Evolutionary conservation across 2,113 vertebrate genomes (phyloP).

Genomic region (Anolis carolinensis): DNA sequence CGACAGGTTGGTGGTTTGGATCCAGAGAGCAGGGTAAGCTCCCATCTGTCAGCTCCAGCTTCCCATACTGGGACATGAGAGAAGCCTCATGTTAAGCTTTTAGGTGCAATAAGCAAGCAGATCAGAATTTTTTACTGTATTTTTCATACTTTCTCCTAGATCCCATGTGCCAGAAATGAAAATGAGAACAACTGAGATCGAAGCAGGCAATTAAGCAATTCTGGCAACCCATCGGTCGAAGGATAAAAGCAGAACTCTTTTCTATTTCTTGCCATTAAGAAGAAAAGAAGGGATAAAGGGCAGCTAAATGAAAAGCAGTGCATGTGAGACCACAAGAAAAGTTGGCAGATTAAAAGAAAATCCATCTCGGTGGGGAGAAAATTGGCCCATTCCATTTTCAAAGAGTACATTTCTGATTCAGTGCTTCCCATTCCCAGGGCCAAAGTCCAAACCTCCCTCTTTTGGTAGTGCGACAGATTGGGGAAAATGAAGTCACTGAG

Average conservation of each 20-base stretch:
- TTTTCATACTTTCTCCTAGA: neutral
- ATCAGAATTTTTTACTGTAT: neutral
- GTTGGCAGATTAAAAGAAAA: constrained; percentile 53
- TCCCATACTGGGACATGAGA: no score
- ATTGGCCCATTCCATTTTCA: neutral
- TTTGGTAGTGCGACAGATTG: neutral
- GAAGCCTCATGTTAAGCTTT: no score
- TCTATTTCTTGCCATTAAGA: constrained; percentile 46
- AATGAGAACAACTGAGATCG: constrained; percentile 46
- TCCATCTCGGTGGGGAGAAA: constrained; percentile 39
- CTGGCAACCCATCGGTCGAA: constrained; percentile 37
- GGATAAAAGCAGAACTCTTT: constrained; percentile 44
- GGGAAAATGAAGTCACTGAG: neutral
- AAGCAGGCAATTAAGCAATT: constrained; percentile 48
- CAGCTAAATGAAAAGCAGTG: neutral
- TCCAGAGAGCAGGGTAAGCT: no score
- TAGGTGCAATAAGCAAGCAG: neutral
- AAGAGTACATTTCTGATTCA: neutral
- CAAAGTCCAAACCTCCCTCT: neutral
- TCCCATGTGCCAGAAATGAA: constrained; percentile 31
- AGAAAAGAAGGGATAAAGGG: constrained; percentile 48
- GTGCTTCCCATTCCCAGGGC: neutral
- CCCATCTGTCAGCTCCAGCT: no score
- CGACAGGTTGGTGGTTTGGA: no score
- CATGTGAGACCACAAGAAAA: constrained; percentile 31